Conservation (phyloP, 2,888 invertebrate genomes). For the Anticlea derivata region DNA sequence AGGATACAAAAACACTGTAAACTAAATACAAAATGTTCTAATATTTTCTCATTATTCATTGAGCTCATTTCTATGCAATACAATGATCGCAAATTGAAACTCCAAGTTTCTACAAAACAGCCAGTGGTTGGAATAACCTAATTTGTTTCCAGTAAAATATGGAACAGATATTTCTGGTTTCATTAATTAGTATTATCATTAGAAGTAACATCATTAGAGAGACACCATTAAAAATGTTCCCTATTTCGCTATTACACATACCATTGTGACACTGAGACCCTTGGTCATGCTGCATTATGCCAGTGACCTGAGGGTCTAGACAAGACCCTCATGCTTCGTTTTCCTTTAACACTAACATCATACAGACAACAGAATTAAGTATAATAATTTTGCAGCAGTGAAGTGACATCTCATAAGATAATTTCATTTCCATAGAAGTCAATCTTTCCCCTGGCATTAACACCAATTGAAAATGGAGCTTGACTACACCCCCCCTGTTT, state of each 20-base stretch:
- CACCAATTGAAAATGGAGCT: too few species aligned
- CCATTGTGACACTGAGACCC: background rate
- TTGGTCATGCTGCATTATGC: background rate
- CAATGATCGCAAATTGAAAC: background rate
- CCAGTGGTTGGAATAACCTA: background rate
- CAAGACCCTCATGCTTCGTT: too few species aligned
- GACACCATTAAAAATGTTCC: background rate
- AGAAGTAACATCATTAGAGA: conserved; percentile 4
- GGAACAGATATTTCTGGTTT: conserved; percentile 9
- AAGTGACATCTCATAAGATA: too few species aligned
- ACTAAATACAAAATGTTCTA: background rate
- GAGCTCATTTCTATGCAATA: background rate
- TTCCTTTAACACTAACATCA: too few species aligned
- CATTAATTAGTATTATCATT: conserved; percentile 13
- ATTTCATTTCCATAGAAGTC: too few species aligned
- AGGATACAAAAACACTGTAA: conserved; percentile 5
- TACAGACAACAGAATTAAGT: too few species aligned
- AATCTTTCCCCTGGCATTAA: too few species aligned
- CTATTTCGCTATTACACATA: background rate
- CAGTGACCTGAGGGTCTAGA: too few species aligned
- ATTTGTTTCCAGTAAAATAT: conserved; percentile 7
- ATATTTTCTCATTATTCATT: background rate
- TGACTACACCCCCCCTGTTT: too few species aligned
- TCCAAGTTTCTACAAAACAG: background rate
- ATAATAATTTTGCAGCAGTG: too few species aligned